Evolutionary conservation across 2,888 invertebrate species (phyloP), one percentile per base, ranked within the genome.

Genomic region (Pristionchus maxplancki): DNA sequence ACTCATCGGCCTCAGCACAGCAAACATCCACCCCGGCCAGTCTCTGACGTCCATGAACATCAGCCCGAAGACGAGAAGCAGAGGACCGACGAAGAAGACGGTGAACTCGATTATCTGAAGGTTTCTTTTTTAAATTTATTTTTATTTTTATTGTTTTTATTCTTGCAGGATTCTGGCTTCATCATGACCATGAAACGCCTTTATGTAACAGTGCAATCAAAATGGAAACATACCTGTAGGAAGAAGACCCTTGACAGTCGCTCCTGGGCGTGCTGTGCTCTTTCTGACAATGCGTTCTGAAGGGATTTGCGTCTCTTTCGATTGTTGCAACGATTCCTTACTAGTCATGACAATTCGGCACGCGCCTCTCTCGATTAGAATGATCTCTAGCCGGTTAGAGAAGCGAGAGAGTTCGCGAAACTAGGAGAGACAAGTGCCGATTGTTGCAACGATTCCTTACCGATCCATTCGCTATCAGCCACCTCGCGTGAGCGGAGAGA

Each of bases 161-260:
- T n/a, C n/a, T n/a, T n/a, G n/a, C n/a, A n/a, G n/a, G n/a, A n/a
- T n/a, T n/a, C n/a, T n/a, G n/a, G n/a, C n/a, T n/a, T n/a, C n/a
- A n/a, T n/a, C n/a, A n/a, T n/a, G n/a, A n/a, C n/a, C n/a, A n/a
- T n/a, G n/a, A n/a, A n/a, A n/a, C n/a, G n/a, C n/a, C n/a, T n/a
- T n/a, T n/a, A n/a, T n/a, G n/a, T n/a, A n/a, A n/a, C n/a, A n/a
- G n/a, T n/a, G n/a, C n/a, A n/a, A n/a, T n/a, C n/a, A n/a, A n/a
- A n/a, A n/a, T n/a, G n/a, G n/a, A n/a, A n/a, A n/a, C n/a, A n/a
- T 74, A 78, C 78, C 28, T 78, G 78, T 2, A 78, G 37, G 28
- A 78, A 78, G 78, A 78, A 78, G n/a, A 48, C 78, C 13, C 44
- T 31, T n/a, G 78, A 78, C 28, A 78, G 78, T 24, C 78, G 44